These are phyloP conservation scores for Channa striata DNA, from an alignment of 2,797 vertebrate genomes.

Conservation along the genomic window DNA sequence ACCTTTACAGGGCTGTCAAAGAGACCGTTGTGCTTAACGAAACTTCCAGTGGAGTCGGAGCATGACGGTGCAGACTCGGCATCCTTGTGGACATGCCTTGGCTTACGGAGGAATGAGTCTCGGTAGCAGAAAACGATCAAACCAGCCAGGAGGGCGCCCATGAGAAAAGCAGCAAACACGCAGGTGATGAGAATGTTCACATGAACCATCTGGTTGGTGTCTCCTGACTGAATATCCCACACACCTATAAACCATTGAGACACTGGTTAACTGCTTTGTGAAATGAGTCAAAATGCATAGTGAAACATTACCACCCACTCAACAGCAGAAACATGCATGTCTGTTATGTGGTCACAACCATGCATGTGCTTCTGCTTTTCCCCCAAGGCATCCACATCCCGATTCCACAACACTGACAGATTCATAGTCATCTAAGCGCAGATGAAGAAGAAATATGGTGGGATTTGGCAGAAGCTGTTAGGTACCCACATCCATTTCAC, in stretches of 20 bases:
- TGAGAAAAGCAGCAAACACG: conserved; percentile 95
- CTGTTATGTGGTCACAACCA: conserved; percentile 63
- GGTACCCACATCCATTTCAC: conserved; percentile 71
- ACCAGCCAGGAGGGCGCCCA: conserved; percentile 96
- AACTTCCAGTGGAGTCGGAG: conserved; percentile 95
- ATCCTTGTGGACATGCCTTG: conserved; percentile 93
- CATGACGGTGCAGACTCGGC: conserved; percentile 94
- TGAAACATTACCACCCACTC: conserved; percentile 30
- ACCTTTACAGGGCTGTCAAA: conserved; percentile 97
- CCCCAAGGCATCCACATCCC: conserved; percentile 44
- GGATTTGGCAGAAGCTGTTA: conserved; percentile 60
- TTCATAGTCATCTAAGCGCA: conserved; percentile 46
- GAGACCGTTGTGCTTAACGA: conserved; percentile 94
- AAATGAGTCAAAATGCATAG: conserved; percentile 21
- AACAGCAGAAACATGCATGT: conserved; percentile 61
- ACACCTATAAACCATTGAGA: conserved; percentile 89
- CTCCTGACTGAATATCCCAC: conserved; percentile 95
- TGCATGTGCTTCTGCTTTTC: conserved; percentile 69
- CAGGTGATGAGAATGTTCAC: conserved; percentile 99
- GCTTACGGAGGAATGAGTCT: conserved; percentile 92
- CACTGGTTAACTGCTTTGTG: conserved; percentile 51
- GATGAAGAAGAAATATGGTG: conserved; percentile 65
- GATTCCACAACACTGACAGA: conserved; percentile 30
- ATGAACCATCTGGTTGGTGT: conserved; percentile 98
- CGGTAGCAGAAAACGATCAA: conserved; percentile 97